These are phyloP conservation scores for Cyprinodon brontotheroides DNA, from an alignment of 2,113 vertebrate genomes.

Conservation along the genomic window DNA sequence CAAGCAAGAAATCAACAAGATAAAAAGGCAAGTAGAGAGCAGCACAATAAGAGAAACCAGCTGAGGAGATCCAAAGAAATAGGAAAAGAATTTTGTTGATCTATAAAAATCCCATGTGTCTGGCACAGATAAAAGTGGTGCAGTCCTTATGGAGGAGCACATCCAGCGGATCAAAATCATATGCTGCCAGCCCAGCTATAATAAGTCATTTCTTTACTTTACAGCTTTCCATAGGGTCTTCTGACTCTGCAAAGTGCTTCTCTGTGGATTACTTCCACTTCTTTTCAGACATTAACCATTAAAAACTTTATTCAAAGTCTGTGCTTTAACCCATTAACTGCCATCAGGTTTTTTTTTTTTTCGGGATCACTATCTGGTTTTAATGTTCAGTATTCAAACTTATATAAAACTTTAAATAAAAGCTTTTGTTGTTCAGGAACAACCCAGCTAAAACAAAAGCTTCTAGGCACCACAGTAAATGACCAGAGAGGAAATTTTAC, in stretches of 20 bases:
- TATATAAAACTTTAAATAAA: no score
- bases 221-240: slow-evolving; percentile 3
- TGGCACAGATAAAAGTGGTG: slow-evolving; percentile 33
- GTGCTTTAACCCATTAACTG: background rate
- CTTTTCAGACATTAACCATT: background rate
- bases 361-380: background rate
- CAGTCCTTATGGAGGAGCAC: slow-evolving; percentile 14
- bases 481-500: background rate
- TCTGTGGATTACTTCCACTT: background rate
- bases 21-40: background rate
- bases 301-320: background rate
- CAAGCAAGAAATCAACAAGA: background rate
- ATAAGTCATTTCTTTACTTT: slow-evolving; percentile 9
- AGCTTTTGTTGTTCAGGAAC: no score
- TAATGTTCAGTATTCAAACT: no score
- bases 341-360: background rate
- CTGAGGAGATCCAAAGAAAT: background rate
- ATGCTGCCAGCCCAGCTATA: slow-evolving; percentile 3
- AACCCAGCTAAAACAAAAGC: background rate
- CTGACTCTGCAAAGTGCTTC: background rate
- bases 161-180: slow-evolving; percentile 33
- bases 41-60: background rate
- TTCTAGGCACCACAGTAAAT: background rate
- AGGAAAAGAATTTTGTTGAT: slow-evolving; percentile 16
- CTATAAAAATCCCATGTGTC: slow-evolving; percentile 22